A percentile compares a stretch with the other conserved stretches of the same genome.
Conservation (phyloP, 2,113 vertebrate genomes). For the Psophia crepitans region DNA sequence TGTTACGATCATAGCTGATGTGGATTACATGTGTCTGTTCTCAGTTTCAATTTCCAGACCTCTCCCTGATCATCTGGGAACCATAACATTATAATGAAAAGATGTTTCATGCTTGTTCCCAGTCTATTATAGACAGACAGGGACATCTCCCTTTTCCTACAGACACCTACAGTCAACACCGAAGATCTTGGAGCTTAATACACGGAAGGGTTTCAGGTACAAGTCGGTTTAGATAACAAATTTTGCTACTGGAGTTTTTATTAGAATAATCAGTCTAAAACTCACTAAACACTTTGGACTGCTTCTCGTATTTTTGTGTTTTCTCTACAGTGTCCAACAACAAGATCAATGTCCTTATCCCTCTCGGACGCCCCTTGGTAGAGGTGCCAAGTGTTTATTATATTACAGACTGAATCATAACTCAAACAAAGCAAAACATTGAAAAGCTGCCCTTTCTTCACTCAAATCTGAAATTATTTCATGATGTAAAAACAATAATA, state of each 20-base stretch:
- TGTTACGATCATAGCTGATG: not conserved
- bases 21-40: not conserved
- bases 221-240: not conserved
- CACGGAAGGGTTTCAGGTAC: not conserved
- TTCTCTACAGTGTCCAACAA: not conserved
- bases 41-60: not conserved
- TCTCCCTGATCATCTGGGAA: not conserved
- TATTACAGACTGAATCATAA: not conserved
- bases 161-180: not conserved
- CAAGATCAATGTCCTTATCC: not conserved
- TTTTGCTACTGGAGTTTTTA: not conserved
- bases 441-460: not conserved
- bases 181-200: not conserved
- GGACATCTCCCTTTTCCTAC: not conserved
- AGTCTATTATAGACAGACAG: not conserved
- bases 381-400: not conserved
- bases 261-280: not conserved
- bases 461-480: not conserved
- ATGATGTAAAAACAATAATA: not conserved
- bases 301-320: not conserved
- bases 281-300: not conserved
- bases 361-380: not conserved
- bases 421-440: not conserved
- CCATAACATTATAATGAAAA: not conserved
- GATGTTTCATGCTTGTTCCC: not conserved